Percentiles rank a stretch among this genome's conserved stretches.
These are phyloP conservation scores for Mythimna albipuncta DNA, from an alignment of 2,888 invertebrate genomes.

Conservation along the genomic window DNA sequence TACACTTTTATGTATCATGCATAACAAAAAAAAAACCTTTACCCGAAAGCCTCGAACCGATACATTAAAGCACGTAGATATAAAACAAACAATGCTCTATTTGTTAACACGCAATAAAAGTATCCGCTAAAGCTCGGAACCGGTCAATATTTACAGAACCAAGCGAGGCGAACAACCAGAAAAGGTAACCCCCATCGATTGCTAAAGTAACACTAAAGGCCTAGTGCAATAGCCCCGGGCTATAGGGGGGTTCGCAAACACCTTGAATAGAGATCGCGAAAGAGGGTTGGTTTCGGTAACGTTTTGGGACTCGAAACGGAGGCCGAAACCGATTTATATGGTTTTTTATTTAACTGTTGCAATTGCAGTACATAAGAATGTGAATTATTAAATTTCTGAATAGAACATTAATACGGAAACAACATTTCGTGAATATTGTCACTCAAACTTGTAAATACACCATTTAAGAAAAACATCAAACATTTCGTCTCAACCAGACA, in stretches of 20 bases:
- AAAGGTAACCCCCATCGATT: slow-evolving; percentile 76
- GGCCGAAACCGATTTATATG: not conserved
- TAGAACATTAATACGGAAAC: too few species aligned
- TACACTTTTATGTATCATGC: slow-evolving; percentile 8
- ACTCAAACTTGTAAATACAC: not conserved
- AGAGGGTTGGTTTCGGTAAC: slow-evolving; percentile 47
- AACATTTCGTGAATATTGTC: not conserved
- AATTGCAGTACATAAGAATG: not conserved
- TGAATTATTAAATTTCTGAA: too few species aligned
- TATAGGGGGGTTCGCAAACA: slow-evolving; percentile 59
- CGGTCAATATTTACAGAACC: slow-evolving; percentile 84
- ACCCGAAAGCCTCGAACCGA: slow-evolving; percentile 43
- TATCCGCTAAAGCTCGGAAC: slow-evolving; percentile 75
- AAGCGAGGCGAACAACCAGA: slow-evolving; percentile 71
- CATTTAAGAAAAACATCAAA: not conserved
- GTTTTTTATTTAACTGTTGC: not conserved
- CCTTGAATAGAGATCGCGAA: slow-evolving; percentile 45
- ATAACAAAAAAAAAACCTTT: slow-evolving; percentile 18
- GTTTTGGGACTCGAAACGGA: slow-evolving; percentile 1
- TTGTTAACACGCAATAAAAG: slow-evolving; percentile 86
- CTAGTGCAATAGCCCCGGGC: slow-evolving; percentile 81
- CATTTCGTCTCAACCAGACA: not conserved
- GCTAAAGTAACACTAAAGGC: slow-evolving; percentile 82
- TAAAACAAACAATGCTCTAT: slow-evolving; percentile 72
- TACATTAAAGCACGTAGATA: slow-evolving; percentile 67